A percentile compares a stretch with the other conserved stretches of the same genome.
Evolutionary conservation across 64 coral and sea anemone species (phyloP).

Genomic region (Actinia tenebrosa): DNA sequence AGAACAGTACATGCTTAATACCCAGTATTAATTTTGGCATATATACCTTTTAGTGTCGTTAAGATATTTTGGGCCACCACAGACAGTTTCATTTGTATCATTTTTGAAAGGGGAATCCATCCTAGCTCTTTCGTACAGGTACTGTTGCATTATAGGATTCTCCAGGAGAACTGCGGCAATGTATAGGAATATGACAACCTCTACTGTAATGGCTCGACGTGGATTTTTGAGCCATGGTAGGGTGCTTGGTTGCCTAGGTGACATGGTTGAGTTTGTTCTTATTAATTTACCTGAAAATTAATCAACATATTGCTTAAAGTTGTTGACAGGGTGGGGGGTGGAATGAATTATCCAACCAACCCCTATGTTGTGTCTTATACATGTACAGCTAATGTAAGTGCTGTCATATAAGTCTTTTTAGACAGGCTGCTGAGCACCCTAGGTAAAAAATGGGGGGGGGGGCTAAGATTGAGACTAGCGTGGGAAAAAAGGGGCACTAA

Average conservation of each 20-base stretch:
- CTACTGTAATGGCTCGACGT: conserved; percentile 57
- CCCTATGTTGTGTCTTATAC: too few relatives aligned
- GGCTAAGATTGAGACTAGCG: too few relatives aligned
- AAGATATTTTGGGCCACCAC: conserved; percentile 29
- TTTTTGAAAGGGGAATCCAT: conserved; percentile 32
- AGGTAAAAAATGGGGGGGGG: too few relatives aligned
- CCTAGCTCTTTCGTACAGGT: conserved; percentile 66
- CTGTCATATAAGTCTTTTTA: too few relatives aligned
- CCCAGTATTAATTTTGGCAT: too few relatives aligned
- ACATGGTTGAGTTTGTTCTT: not conserved
- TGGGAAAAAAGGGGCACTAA: too few relatives aligned
- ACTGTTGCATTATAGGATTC: conserved; percentile 84
- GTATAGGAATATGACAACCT: conserved; percentile 78
- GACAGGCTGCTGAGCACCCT: too few relatives aligned
- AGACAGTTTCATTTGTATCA: conserved; percentile 40
- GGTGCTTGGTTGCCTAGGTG: not conserved
- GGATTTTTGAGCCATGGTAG: conserved; percentile 71
- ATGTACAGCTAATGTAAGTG: too few relatives aligned
- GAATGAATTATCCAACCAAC: too few relatives aligned
- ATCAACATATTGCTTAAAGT: not conserved
- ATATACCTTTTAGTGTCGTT: conserved; percentile 32
- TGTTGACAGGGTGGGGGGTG: too few relatives aligned
- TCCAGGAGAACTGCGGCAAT: conserved; percentile 70
- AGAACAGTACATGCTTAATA: too few relatives aligned
- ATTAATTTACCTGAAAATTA: not conserved